Evolutionary conservation across 2,113 vertebrate genomes (phyloP).

Genomic region (Zosterops hypoxanthus): DNA sequence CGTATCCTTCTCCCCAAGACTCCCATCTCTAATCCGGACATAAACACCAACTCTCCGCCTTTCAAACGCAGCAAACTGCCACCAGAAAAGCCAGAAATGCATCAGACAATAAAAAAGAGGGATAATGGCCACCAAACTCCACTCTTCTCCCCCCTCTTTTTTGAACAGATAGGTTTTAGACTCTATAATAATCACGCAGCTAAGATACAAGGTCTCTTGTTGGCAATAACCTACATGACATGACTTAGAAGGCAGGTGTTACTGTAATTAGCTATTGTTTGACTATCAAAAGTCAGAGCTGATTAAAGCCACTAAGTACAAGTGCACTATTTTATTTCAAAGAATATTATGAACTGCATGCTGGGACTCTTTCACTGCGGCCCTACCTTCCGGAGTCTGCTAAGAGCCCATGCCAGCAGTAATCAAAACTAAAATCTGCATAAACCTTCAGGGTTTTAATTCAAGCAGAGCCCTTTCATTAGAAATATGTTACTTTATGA

Average conservation of each 20-base stretch:
- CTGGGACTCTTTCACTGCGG: slow-evolving; percentile 96
- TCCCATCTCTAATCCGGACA: neutral
- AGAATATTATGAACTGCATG: slow-evolving; percentile 93
- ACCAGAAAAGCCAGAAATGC: slow-evolving; percentile 32
- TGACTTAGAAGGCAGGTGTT: slow-evolving; percentile 96
- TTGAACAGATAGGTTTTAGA: slow-evolving; percentile 70
- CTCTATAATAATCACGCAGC: slow-evolving; percentile 76
- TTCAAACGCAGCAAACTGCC: slow-evolving; percentile 9
- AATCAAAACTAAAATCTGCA: slow-evolving; percentile 99
- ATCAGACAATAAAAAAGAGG: slow-evolving; percentile 51
- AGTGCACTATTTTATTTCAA: slow-evolving; percentile 98
- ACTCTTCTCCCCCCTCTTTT: slow-evolving; percentile 64
- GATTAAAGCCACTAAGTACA: slow-evolving; percentile 98
- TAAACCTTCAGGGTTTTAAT: slow-evolving; percentile 91
- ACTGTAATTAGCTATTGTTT: slow-evolving; percentile 99
- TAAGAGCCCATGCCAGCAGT: slow-evolving; percentile 98
- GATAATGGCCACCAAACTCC: slow-evolving; percentile 77
- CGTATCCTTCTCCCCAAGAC: neutral
- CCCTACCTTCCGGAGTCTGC: slow-evolving; percentile 90
- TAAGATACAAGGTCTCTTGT: slow-evolving; percentile 87
- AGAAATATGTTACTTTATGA: slow-evolving; percentile 97
- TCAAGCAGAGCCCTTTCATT: slow-evolving; percentile 99
- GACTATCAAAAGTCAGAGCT: slow-evolving; percentile 99
- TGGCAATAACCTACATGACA: slow-evolving; percentile 88
- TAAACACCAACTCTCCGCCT: slow-evolving; percentile 25